Conservation (phyloP, 2,888 invertebrate genomes). For the Caenorhabditis afra region DNA sequence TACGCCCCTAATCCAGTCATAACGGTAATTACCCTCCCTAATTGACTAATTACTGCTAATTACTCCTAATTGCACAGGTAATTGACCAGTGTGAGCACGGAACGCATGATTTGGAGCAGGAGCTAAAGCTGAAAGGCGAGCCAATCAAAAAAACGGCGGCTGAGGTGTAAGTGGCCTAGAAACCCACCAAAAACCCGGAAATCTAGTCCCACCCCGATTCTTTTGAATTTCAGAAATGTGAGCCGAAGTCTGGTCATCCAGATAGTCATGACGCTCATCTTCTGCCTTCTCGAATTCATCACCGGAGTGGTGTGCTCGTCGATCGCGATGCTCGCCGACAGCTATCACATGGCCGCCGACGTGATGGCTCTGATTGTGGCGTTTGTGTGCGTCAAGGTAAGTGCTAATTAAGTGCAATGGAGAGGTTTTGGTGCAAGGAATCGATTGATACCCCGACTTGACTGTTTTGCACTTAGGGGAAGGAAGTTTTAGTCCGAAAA, state of each 20-base stretch:
- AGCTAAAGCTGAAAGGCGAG: conserved; percentile 31
- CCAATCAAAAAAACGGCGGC: conserved; percentile 15
- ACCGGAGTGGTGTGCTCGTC: conserved; percentile 81
- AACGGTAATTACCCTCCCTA: too few species aligned
- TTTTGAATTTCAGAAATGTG: conserved; percentile 65
- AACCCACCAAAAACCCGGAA: too few species aligned
- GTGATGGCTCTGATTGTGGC: conserved; percentile 83
- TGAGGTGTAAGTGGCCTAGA: conserved; percentile 37
- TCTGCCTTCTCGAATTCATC: conserved; percentile 83
- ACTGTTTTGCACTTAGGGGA: too few species aligned
- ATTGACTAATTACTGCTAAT: too few species aligned
- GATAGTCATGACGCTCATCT: conserved; percentile 82
- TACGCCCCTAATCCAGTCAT: too few species aligned
- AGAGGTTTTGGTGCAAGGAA: too few species aligned
- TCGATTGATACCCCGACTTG: too few species aligned
- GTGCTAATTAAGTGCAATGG: too few species aligned
- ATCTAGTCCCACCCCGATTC: too few species aligned
- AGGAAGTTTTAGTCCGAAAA: conserved; percentile 4
- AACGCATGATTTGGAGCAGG: conserved; percentile 33
- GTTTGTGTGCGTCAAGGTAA: conserved; percentile 82
- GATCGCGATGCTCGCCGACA: conserved; percentile 83
- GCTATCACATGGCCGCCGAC: conserved; percentile 83
- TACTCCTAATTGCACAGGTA: too few species aligned
- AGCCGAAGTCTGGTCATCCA: conserved; percentile 80
- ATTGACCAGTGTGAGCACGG: conserved; percentile 48